Evolutionary conservation across 2,113 vertebrate species (phyloP), one percentile per base, ranked within the genome.

Genomic region (Columba janthina): DNA sequence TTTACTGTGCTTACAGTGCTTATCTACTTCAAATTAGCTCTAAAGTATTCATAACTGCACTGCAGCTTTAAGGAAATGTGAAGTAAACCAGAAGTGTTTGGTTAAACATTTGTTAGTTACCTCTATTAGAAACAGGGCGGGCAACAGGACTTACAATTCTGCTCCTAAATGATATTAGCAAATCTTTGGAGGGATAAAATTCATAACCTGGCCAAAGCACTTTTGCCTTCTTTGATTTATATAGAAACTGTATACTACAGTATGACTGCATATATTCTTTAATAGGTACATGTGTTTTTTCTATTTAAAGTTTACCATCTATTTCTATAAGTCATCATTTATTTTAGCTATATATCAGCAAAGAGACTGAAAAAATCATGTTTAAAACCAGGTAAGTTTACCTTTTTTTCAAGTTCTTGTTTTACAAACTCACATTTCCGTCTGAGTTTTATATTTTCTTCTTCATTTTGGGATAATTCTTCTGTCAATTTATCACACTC

Each of bases 401-500:
- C 99, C 98, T 98, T 99, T 95, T 98, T 98, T 50, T 99, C 98
- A 94, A 99, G 95, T 86, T 99, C 98, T 89, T 99, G 98, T 93
- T 98, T 98, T 86, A 99, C 90, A 85, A 97, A 93, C 69, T 99
- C 98, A 96, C 98, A 98, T 87, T 99, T 99, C 92, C 91, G 94
- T 56, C 97, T 98, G 78, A 99, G 96, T 65, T 98, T 98, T 65
- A 93, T 71, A 70, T 98, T 98, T 74, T 98, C 98, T 85, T 98
- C 98, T 83, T 98, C 98, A 69, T 97, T 98, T 56, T 97, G 96
- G 51, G 92, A 97, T 97, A 99, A 98, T 88, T 99, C 98, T 61
- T 98, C 97, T n/a, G 98, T 96, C 90, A 99, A 94, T 89, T 98
- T 99, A 95, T 99, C 98, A 97, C 97, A 99, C 77, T 99, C 98